These are phyloP conservation scores for Thomomys bottae DNA, from an alignment of 2,113 vertebrate genomes.

Conservation along the genomic window DNA sequence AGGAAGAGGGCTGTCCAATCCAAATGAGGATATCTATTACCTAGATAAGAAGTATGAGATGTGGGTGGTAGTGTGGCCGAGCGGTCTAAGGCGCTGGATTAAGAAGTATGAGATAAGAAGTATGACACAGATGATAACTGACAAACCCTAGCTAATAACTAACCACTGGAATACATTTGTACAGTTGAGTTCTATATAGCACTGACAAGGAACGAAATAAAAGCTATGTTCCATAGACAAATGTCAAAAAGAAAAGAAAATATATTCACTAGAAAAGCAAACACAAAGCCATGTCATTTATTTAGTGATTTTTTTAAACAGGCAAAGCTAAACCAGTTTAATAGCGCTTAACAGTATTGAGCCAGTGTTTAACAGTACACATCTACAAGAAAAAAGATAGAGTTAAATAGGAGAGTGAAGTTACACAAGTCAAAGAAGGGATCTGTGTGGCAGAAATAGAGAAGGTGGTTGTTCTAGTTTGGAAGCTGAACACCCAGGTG, in stretches of 20 bases:
- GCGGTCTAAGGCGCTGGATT: conserved; percentile 77
- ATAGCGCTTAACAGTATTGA: too few relatives aligned
- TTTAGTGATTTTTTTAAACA: neutral
- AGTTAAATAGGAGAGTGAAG: neutral
- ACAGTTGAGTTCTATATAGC: neutral
- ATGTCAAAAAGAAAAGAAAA: neutral
- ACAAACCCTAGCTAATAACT: neutral
- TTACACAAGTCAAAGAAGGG: neutral
- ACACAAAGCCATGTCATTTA: neutral
- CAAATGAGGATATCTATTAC: neutral
- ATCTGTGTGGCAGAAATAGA: neutral
- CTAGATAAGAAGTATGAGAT: neutral
- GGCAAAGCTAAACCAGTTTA: neutral
- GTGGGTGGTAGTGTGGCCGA: conserved; percentile 29
- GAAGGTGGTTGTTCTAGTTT: neutral
- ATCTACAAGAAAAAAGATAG: neutral
- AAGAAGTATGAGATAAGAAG: conserved; percentile 52
- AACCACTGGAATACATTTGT: neutral
- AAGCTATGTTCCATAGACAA: neutral
- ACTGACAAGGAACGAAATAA: neutral
- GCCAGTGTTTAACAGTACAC: neutral
- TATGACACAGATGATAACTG: neutral
- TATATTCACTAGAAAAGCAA: neutral
- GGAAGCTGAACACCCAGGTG: neutral
- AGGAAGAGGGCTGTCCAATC: neutral